Percentiles rank a stretch among this genome's conserved stretches.
phyloP scores from a whole-genome alignment of 1,140 invertebrate species.

The Oryctes rhinoceros region DNA sequence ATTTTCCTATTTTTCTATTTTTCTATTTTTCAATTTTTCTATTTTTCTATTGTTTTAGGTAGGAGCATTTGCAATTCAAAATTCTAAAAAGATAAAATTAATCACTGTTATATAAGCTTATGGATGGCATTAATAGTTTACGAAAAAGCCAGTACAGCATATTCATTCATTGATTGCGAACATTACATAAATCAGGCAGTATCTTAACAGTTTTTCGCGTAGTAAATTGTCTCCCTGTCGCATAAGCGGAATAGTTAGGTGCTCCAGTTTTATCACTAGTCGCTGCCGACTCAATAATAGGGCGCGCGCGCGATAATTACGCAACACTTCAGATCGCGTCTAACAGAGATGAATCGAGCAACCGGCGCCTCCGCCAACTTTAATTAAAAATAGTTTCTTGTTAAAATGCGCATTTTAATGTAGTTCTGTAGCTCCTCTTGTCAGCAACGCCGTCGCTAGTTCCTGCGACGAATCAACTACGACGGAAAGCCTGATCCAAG shows the following conservation, averaged over 20 bases:
- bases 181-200: background rate
- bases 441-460: background rate
- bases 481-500: background rate
- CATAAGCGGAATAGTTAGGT: background rate
- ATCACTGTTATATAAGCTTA: too few species aligned
- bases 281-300: background rate
- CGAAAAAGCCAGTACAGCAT: too few species aligned
- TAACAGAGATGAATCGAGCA: constrained; percentile 15
- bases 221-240: background rate
- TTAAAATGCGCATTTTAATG: constrained; percentile 35
- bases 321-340: constrained; percentile 12
- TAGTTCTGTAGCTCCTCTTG: background rate
- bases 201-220: background rate
- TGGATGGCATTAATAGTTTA: too few species aligned
- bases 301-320: constrained; percentile 4
- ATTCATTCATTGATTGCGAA: background rate
- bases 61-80: too few species aligned
- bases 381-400: constrained; percentile 29
- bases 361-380: constrained; percentile 22
- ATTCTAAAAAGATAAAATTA: too few species aligned
- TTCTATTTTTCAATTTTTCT: too few species aligned
- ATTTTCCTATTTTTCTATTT: too few species aligned
- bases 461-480: background rate
- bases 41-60: too few species aligned
- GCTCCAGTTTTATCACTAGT: background rate